Conservation (phyloP, 2,888 invertebrate genomes). For the Mythimna lalbum region DNA sequence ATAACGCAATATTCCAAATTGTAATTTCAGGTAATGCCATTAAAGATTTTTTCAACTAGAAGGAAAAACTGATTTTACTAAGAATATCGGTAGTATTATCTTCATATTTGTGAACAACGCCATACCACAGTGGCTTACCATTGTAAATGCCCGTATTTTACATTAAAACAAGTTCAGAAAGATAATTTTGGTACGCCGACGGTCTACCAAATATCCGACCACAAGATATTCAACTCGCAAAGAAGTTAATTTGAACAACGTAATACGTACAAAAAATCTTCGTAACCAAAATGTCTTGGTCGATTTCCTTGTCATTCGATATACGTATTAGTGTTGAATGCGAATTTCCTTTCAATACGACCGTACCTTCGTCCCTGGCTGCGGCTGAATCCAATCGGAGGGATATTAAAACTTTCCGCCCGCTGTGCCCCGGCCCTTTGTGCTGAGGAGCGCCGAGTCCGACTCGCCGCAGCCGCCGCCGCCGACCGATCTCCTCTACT, state of each 20-base stretch:
- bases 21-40: slow-evolving; percentile 21
- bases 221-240: slow-evolving; percentile 17
- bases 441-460: slow-evolving; percentile 72
- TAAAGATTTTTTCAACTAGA: not conserved
- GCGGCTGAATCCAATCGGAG: slow-evolving; percentile 87
- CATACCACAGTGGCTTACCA: no score
- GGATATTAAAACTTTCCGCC: slow-evolving; percentile 90
- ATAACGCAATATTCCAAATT: slow-evolving; percentile 20
- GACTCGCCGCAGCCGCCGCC: slow-evolving; percentile 52
- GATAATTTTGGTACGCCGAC: not conserved
- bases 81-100: not conserved
- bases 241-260: slow-evolving; percentile 43
- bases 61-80: slow-evolving; percentile 4
- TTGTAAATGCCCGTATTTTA: not conserved
- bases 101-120: not conserved
- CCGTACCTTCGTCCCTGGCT: slow-evolving; percentile 78
- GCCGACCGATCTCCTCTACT: slow-evolving; percentile 69
- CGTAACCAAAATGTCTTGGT: slow-evolving; percentile 65
- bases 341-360: slow-evolving; percentile 79
- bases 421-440: slow-evolving; percentile 81
- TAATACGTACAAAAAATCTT: slow-evolving; percentile 23
- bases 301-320: slow-evolving; percentile 81
- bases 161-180: slow-evolving; percentile 1
- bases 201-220: not conserved
- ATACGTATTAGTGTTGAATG: slow-evolving; percentile 84